A percentile compares a stretch with the other conserved stretches of the same genome.
phyloP scores from a whole-genome alignment of 2,113 vertebrate genomes.

The Callithrix jacchus region DNA sequence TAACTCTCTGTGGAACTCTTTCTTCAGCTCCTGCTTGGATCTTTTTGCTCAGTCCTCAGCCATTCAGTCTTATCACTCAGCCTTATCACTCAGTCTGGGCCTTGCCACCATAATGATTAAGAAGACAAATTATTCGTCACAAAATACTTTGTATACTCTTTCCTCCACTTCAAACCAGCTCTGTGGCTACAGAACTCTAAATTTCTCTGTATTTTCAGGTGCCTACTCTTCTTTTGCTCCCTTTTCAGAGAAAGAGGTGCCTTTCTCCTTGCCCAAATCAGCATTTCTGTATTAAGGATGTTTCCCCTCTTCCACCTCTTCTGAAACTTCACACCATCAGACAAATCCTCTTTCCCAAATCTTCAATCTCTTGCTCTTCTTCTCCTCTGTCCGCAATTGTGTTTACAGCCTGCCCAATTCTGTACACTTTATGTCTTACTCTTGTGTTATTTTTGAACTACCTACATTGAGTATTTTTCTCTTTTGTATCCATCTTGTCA shows the following conservation, averaged over 20 bases:
- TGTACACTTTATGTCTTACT: neutral
- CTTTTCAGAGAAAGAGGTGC: neutral
- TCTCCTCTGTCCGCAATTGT: neutral
- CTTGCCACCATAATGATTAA: neutral
- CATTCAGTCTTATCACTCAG: neutral
- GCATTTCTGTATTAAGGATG: neutral
- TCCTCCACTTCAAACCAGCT: neutral
- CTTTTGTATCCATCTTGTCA: neutral
- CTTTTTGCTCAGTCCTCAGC: neutral
- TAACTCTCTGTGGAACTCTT: neutral
- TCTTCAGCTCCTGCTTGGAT: neutral
- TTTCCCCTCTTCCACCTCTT: neutral
- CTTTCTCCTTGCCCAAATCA: neutral
- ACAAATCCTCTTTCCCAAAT: neutral
- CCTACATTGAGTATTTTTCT: neutral
- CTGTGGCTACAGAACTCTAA: neutral
- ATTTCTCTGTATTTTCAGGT: neutral
- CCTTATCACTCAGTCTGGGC: neutral
- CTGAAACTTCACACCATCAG: neutral
- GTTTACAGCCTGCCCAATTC: neutral
- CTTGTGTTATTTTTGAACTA: neutral
- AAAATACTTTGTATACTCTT: neutral
- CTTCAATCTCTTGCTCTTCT: neutral
- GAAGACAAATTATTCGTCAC: neutral
- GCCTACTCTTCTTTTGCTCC: neutral